Percentiles rank a stretch among this genome's conserved stretches.
phyloP scores from a whole-genome alignment of 1,140 invertebrate genomes.

The Cydia strobilella region DNA sequence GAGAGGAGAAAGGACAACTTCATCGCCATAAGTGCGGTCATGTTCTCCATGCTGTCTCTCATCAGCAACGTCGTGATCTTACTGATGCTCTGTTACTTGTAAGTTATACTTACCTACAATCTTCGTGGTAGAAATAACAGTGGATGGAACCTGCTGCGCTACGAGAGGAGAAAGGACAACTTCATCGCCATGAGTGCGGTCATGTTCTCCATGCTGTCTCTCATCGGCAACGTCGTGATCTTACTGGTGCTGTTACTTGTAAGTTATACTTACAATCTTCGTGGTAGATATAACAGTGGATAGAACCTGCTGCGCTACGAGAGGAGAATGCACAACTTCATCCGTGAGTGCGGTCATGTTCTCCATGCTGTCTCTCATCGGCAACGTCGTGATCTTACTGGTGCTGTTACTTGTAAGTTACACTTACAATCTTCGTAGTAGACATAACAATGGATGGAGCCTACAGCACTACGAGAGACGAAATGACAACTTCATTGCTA shows the following conservation, averaged over 20 bases:
- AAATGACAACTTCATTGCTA: slow-evolving; percentile 70
- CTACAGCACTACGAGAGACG: not conserved
- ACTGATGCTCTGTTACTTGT: too few species aligned
- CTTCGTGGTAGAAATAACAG: too few species aligned
- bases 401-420: slow-evolving; percentile 40
- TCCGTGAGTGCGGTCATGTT: too few species aligned
- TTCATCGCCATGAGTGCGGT: slow-evolving; percentile 70
- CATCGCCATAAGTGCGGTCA: slow-evolving; percentile 69
- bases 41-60: slow-evolving; percentile 56
- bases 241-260: slow-evolving; percentile 56
- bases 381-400: slow-evolving; percentile 51
- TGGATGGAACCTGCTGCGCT: too few species aligned
- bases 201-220: slow-evolving; percentile 67
- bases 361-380: slow-evolving; percentile 60
- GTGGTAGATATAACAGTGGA: not conserved
- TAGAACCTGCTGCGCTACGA: slow-evolving; percentile 42
- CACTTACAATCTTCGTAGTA: slow-evolving; percentile 20
- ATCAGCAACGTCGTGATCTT: not conserved
- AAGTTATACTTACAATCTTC: slow-evolving; percentile 34
- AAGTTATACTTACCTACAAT: too few species aligned
- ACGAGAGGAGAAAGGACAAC: slow-evolving; percentile 64
- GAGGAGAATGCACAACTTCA: too few species aligned
- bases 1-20: slow-evolving; percentile 59
- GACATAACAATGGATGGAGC: slow-evolving; percentile 42
- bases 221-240: slow-evolving; percentile 59